Evolutionary conservation across 2,797 vertebrate genomes (phyloP), one percentile per base, ranked within the genome.

Genomic region (Pogoniulus pusillus): DNA sequence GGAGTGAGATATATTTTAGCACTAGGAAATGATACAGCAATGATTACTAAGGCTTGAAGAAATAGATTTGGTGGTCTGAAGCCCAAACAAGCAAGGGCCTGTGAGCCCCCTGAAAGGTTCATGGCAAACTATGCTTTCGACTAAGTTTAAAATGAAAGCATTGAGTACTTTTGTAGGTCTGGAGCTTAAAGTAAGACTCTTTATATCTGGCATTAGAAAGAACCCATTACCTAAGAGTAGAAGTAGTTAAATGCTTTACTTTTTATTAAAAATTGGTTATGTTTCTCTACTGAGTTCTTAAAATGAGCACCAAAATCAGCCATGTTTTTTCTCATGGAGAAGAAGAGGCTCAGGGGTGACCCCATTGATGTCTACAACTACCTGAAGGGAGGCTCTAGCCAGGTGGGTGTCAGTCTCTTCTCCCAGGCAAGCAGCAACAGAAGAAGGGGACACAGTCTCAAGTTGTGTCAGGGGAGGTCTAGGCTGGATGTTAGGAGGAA

Each of bases 81-180:
- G 17, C 3, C 9, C 37, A 60, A 53, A 82, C 1, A 41, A 62
- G 1, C 1, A 1, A 68, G 19, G 1, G 4, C 22, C 12, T 91
- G 16, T 76, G 62, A 68, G 79, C 41, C 5, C 15, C 10, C 58
- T 89, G 59, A 64, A 71, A 71, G 12, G 32, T 29, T 82, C 39
- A 62, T 60, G 57, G 60, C 12, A 85, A 20, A 5, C 5, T 82
- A 24, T 69, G 2, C 47, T 80, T 29, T 55, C 39, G 80, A 3
- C 4, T 69, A 54, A 47, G 16, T 83, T 49, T 9, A 53, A 90
- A 85, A 53, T 57, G 6, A 69, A 30, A 75, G 19, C 0, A 54
- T 82, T 55, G 58, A 55, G 22, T 51, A 23, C 9, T 7, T n/a
- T 64, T 54, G 54, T 37, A 64, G 29, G 4, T 78, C 87, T 82